These are phyloP conservation scores for Megatriorchis doriae DNA, from an alignment of 2,113 vertebrate genomes.

Conservation along the genomic window DNA sequence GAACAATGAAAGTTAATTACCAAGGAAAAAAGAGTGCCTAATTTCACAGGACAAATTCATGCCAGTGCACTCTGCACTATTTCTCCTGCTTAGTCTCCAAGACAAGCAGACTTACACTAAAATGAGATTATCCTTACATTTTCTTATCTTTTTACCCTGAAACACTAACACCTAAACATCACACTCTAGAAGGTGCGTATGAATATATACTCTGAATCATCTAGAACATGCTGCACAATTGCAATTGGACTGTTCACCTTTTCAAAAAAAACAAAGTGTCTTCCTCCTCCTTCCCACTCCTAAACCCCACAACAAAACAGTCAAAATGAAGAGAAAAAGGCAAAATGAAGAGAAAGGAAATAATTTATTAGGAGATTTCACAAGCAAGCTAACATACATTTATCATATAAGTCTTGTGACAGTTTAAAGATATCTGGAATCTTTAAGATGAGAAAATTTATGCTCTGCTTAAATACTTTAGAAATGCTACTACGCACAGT, in stretches of 20 bases:
- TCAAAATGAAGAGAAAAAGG: neutral
- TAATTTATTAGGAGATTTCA: conserved; percentile 73
- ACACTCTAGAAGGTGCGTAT: neutral
- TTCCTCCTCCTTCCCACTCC: neutral
- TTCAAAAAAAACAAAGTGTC: neutral
- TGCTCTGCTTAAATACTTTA: conserved; percentile 50
- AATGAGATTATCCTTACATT: neutral
- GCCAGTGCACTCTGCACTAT: neutral
- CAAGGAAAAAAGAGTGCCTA: neutral
- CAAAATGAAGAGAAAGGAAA: conserved; percentile 42
- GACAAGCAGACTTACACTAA: neutral
- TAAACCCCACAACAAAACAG: neutral
- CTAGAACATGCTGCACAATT: neutral
- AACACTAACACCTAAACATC: neutral
- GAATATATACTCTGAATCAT: neutral
- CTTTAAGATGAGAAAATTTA: neutral
- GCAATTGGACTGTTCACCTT: neutral
- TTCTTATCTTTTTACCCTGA: neutral
- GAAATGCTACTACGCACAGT: conserved; percentile 72
- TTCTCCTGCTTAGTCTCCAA: neutral
- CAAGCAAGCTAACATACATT: conserved; percentile 27
- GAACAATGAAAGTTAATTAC: neutral
- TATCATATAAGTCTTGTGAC: neutral
- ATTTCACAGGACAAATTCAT: neutral
- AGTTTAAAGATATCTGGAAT: conserved; percentile 30